A percentile compares a stretch with the other conserved stretches of the same genome.
These are phyloP conservation scores for Drosophila neotestacea DNA, from an alignment of 2,888 invertebrate species.

Conservation along the genomic window DNA sequence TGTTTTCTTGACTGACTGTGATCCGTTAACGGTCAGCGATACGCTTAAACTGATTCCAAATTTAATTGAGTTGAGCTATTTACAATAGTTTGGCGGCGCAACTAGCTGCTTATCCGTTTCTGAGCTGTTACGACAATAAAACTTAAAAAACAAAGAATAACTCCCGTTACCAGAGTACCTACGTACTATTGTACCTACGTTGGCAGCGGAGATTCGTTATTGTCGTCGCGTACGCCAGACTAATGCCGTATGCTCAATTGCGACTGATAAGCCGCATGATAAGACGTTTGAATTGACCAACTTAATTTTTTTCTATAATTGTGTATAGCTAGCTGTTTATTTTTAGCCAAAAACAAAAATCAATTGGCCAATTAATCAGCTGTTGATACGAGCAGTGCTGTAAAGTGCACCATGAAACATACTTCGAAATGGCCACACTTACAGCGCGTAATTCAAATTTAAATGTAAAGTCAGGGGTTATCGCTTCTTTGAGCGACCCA, in stretches of 20 bases:
- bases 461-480: neutral
- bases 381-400: conserved; percentile 33
- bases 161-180: neutral
- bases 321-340: conserved; percentile 4
- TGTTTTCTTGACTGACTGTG: conserved; percentile 25
- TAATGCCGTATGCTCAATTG: conserved; percentile 10
- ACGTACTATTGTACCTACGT: neutral
- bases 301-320: neutral
- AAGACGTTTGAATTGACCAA: conserved; percentile 21
- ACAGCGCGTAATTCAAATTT: conserved; percentile 1
- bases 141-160: conserved; percentile 1
- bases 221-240: conserved; percentile 31
- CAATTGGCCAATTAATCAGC: conserved; percentile 28
- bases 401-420: neutral
- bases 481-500: neutral
- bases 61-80: conserved; percentile 29
- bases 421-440: conserved; percentile 34
- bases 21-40: conserved; percentile 45
- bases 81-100: conserved; percentile 17
- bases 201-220: conserved; percentile 21
- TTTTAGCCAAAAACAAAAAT: conserved; percentile 1
- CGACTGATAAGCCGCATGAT: conserved; percentile 46
- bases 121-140: conserved; percentile 28
- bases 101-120: conserved; percentile 46
- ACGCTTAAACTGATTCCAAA: conserved; percentile 47